phyloP scores from a whole-genome alignment of 1,140 invertebrate genomes.

The Oreohelix idahoensis region DNA sequence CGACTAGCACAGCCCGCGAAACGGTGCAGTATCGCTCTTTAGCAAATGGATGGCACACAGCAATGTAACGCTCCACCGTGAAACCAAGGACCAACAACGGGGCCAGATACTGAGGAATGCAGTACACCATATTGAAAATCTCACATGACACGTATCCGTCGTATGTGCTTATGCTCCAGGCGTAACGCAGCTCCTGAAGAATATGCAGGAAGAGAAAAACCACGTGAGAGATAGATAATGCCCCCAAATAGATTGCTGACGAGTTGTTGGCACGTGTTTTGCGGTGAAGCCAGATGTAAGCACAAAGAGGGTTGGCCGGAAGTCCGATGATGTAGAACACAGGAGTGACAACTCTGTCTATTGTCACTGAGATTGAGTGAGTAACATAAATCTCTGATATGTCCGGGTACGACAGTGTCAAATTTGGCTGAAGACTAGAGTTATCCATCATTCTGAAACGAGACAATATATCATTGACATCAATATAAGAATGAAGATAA shows the following conservation, averaged over 20 bases:
- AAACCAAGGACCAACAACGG: constrained; percentile 79
- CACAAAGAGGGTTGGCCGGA: too few relatives aligned
- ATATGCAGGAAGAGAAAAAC: constrained; percentile 63
- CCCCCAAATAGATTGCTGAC: constrained; percentile 68
- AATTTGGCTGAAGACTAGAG: neutral
- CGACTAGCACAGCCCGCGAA: constrained; percentile 52
- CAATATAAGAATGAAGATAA: too few relatives aligned
- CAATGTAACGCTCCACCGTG: constrained; percentile 94
- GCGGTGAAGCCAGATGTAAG: too few relatives aligned
- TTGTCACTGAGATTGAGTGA: constrained; percentile 41
- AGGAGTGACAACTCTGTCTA: constrained; percentile 56
- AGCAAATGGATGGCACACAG: constrained; percentile 92
- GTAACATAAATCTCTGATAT: too few relatives aligned
- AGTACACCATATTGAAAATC: constrained; percentile 59
- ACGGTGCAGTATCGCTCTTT: constrained; percentile 66
- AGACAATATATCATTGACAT: too few relatives aligned
- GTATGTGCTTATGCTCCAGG: too few relatives aligned
- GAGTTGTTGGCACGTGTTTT: too few relatives aligned
- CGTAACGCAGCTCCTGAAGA: constrained; percentile 63
- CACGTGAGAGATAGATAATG: constrained; percentile 63
- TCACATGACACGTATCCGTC: constrained; percentile 57
- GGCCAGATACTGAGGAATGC: constrained; percentile 67
- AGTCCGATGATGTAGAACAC: constrained; percentile 66
- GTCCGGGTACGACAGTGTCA: too few relatives aligned
- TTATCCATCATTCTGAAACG: constrained; percentile 17